Conservation (phyloP, 2,113 vertebrate genomes). For the Bufo bufo region DNA sequence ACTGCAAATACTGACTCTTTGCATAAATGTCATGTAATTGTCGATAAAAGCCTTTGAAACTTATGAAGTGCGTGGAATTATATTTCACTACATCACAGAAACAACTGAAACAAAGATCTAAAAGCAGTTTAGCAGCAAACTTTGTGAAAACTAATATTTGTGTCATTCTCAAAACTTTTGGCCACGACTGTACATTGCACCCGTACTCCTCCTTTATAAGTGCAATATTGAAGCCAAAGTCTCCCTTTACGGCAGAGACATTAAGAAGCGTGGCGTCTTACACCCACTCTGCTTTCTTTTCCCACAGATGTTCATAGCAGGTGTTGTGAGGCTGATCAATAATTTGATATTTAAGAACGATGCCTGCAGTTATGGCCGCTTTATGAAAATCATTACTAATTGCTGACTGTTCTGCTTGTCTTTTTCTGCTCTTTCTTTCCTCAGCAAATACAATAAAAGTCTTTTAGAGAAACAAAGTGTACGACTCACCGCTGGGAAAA, state of each 20-base stretch:
- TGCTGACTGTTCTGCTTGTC: background rate
- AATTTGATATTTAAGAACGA: constrained; percentile 14
- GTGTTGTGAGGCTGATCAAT: background rate
- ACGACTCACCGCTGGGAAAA: background rate
- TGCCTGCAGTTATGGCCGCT: constrained; percentile 8
- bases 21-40: too few species aligned
- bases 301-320: background rate
- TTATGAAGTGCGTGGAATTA: too few species aligned
- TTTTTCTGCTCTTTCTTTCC: background rate
- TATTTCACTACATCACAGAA: too few species aligned
- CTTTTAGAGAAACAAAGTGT: background rate
- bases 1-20: too few species aligned
- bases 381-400: constrained; percentile 34
- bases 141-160: too few species aligned
- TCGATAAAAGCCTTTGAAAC: too few species aligned
- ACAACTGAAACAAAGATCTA: too few species aligned
- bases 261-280: background rate
- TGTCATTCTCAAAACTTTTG: too few species aligned
- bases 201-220: too few species aligned
- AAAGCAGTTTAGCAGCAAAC: too few species aligned
- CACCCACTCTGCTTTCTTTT: background rate
- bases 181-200: too few species aligned
- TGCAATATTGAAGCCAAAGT: background rate
- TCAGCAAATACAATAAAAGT: constrained; percentile 26
- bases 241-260: background rate